These are phyloP conservation scores for Hyposoter dolosus DNA, from an alignment of 2,888 invertebrate species.

Conservation along the genomic window DNA sequence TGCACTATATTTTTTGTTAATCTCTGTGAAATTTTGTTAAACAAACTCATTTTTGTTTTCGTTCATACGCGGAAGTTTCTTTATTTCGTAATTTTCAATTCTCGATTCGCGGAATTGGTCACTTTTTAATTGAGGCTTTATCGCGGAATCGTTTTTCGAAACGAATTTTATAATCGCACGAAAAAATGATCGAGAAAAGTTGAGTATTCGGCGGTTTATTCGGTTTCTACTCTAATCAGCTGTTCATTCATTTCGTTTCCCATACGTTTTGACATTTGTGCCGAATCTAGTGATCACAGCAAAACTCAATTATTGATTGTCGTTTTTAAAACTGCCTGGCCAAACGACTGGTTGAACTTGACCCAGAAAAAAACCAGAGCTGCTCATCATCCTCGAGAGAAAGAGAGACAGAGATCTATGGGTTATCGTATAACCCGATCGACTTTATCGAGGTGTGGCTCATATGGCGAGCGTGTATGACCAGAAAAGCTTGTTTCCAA, in stretches of 20 bases:
- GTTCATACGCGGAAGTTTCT: neutral
- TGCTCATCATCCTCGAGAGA: neutral
- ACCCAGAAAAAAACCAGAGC: constrained; percentile 35
- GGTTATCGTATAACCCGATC: constrained; percentile 56
- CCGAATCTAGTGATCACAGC: neutral
- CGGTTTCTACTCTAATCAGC: neutral
- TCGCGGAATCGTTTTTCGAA: neutral
- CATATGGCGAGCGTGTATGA: neutral
- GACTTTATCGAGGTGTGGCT: constrained; percentile 64
- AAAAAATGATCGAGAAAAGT: neutral
- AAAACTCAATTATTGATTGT: constrained; percentile 20
- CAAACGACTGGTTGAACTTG: constrained; percentile 60
- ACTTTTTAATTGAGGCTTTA: neutral
- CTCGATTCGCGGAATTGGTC: neutral
- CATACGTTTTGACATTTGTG: neutral
- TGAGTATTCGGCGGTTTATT: neutral
- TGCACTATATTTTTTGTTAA: no score
- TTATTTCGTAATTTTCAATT: neutral
- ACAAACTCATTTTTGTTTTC: no score
- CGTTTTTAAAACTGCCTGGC: constrained; percentile 21
- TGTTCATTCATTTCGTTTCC: neutral
- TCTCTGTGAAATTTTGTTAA: no score
- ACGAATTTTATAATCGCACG: neutral
- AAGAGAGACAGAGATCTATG: neutral
- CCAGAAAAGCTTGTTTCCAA: constrained; percentile 20